A percentile compares a stretch with the other conserved stretches of the same genome.
These are phyloP conservation scores for Lasioglossum pauxillum DNA, from an alignment of 2,888 invertebrate species.

Conservation along the genomic window DNA sequence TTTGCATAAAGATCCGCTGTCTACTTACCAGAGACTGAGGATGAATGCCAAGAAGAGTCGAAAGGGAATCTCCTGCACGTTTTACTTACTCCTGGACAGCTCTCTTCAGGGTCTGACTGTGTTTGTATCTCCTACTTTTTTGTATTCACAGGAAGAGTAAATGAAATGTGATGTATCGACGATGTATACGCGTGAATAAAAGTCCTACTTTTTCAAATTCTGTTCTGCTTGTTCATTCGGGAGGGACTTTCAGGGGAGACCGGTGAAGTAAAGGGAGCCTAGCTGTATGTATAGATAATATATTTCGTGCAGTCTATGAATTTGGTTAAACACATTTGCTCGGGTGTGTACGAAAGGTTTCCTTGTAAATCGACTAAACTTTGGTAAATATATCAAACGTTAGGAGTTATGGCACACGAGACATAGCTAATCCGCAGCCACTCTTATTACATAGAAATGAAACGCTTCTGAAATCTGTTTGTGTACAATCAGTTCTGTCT, in stretches of 20 bases:
- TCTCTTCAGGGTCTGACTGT: neutral
- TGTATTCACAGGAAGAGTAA: conserved; percentile 7
- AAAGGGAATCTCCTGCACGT: neutral
- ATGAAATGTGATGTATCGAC: neutral
- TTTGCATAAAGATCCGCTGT: too few relatives aligned
- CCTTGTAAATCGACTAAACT: conserved; percentile 76
- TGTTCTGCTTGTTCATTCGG: neutral
- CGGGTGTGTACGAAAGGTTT: conserved; percentile 76
- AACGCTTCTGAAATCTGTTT: conserved; percentile 38
- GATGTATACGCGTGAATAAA: conserved; percentile 21
- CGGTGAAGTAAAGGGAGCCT: neutral
- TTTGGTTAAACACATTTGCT: conserved; percentile 79
- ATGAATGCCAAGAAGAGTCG: neutral
- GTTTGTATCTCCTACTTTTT: conserved; percentile 17
- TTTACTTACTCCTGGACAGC: neutral
- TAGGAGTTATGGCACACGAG: conserved; percentile 75
- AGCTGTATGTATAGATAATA: conserved; percentile 64
- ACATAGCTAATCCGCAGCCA: conserved; percentile 61
- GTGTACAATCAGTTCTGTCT: conserved; percentile 29
- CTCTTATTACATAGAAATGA: conserved; percentile 54
- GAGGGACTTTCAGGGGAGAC: neutral
- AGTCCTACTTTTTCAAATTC: neutral
- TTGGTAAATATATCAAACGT: conserved; percentile 78
- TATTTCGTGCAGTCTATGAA: conserved; percentile 81
- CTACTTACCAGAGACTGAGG: conserved; percentile 9